These are phyloP conservation scores for Leptodactylus fuscus DNA, from an alignment of 2,113 vertebrate species.

Conservation along the genomic window DNA sequence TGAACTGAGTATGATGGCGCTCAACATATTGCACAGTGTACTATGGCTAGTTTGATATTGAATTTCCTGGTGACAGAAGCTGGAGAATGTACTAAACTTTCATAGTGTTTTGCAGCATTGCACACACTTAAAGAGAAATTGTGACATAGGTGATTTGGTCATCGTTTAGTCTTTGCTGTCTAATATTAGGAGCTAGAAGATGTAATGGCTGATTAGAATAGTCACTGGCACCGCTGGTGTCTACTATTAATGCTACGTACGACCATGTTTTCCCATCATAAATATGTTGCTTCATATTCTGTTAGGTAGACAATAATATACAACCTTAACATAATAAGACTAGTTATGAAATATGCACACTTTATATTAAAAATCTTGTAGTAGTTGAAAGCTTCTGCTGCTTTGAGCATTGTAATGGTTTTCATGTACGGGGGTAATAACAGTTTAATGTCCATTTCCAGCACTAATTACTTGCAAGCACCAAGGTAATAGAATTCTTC, in stretches of 20 bases:
- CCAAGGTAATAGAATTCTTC: slow-evolving; percentile 15
- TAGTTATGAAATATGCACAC: not conserved
- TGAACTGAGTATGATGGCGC: too few relatives aligned
- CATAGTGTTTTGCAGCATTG: too few relatives aligned
- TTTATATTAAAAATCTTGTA: not conserved
- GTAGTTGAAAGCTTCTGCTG: not conserved
- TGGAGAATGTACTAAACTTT: too few relatives aligned
- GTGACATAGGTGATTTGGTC: too few relatives aligned
- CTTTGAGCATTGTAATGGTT: slow-evolving; percentile 7
- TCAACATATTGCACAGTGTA: too few relatives aligned
- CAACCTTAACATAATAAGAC: not conserved
- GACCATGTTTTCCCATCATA: too few relatives aligned
- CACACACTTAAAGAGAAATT: too few relatives aligned
- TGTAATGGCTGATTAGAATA: not conserved
- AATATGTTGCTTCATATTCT: not conserved
- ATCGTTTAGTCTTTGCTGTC: not conserved
- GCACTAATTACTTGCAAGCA: not conserved
- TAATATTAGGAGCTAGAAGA: not conserved
- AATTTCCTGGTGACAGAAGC: too few relatives aligned
- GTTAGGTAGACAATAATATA: not conserved
- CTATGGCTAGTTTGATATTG: too few relatives aligned
- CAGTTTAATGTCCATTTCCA: not conserved
- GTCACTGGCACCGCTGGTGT: too few relatives aligned
- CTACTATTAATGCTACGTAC: too few relatives aligned
- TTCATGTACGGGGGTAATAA: not conserved